Percentiles rank a stretch among this genome's conserved stretches.
Conservation (phyloP, 2,113 vertebrate genomes). For the Atlantisia rogersi region DNA sequence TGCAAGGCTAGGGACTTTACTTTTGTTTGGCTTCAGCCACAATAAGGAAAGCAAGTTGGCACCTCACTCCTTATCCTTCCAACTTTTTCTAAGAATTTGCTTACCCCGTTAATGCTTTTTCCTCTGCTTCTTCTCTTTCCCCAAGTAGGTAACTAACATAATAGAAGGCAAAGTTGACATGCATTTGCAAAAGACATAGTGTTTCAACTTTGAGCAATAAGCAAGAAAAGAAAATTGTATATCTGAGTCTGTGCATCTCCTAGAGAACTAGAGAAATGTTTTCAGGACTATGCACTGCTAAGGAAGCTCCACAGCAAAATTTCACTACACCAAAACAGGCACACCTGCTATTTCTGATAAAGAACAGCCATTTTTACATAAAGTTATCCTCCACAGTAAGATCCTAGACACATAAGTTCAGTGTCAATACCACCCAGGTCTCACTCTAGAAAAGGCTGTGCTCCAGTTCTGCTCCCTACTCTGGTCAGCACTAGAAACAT, state of each 20-base stretch:
- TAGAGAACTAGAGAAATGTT: not conserved
- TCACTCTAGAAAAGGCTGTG: not conserved
- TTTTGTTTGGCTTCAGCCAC: not conserved
- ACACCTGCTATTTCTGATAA: not conserved
- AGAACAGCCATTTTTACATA: not conserved
- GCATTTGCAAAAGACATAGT: not conserved
- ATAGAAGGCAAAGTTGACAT: not conserved
- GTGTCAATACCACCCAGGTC: fast-evolving
- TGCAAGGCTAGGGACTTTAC: not conserved
- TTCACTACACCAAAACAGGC: not conserved
- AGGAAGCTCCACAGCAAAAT: not conserved
- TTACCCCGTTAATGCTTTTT: not conserved
- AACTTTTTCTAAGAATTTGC: not conserved
- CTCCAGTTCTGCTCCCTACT: not conserved
- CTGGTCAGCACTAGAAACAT: not conserved
- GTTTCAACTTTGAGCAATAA: not conserved
- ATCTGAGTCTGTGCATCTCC: not conserved
- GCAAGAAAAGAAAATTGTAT: not conserved
- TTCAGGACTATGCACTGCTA: not conserved
- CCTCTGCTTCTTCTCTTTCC: not conserved
- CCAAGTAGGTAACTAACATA: not conserved
- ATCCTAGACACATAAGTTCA: not conserved
- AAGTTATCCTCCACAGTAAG: fast-evolving
- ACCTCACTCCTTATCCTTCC: not conserved
- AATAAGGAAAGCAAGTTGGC: not conserved